These are phyloP conservation scores for rabbit (Oryctolagus cuniculus) DNA, from an alignment of 2,113 vertebrate species.

Conservation along the genomic window DNA sequence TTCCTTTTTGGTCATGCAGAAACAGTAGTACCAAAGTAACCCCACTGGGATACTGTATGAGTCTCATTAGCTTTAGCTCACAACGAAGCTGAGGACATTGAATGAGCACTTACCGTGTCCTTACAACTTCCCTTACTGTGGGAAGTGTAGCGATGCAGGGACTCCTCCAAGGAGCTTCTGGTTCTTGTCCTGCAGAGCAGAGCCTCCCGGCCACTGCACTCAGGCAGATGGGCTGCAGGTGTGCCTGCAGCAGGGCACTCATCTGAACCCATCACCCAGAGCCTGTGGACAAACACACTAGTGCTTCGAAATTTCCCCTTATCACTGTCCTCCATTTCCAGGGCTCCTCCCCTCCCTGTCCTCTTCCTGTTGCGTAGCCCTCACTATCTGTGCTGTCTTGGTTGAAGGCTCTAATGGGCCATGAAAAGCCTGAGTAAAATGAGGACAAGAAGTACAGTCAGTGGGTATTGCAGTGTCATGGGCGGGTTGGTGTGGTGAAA, in stretches of 20 bases:
- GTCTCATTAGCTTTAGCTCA: conserved; percentile 17
- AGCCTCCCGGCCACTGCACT: not conserved
- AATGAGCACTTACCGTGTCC: conserved; percentile 21
- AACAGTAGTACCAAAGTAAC: not conserved
- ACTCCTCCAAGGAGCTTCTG: not conserved
- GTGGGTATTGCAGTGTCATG: not conserved
- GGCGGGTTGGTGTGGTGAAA: not conserved
- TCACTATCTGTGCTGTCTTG: not conserved
- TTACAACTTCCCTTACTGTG: conserved; percentile 10
- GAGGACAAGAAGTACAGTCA: not conserved
- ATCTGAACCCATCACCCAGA: not conserved
- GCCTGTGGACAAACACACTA: not conserved
- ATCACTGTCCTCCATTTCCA: not conserved
- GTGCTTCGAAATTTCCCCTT: not conserved
- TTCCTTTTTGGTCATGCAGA: conserved; percentile 44
- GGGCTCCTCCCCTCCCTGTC: not conserved
- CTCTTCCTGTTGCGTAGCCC: not conserved
- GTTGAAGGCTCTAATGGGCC: not conserved
- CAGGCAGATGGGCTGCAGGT: not conserved
- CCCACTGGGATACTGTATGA: not conserved
- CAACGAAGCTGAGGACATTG: not conserved
- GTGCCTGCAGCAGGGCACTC: not conserved
- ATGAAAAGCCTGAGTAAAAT: not conserved
- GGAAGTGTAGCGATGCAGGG: not conserved
- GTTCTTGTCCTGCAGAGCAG: not conserved